These are phyloP conservation scores for Sesia apiformis DNA, from an alignment of 2,888 invertebrate genomes.

Conservation along the genomic window DNA sequence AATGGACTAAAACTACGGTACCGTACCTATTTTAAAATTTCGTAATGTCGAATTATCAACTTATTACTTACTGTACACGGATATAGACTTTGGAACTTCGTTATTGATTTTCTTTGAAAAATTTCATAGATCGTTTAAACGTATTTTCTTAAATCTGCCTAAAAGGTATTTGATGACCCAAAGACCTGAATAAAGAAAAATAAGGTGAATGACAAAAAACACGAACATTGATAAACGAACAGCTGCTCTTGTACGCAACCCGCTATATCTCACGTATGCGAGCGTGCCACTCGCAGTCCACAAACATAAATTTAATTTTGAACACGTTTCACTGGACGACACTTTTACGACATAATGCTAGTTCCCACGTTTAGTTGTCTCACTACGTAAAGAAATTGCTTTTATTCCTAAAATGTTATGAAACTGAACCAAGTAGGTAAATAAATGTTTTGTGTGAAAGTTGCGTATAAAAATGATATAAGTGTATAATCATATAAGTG, in stretches of 20 bases:
- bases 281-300: constrained; percentile 7
- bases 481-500: too few relatives aligned
- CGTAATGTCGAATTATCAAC: too few relatives aligned
- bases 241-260: constrained; percentile 11
- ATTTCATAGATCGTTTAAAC: too few relatives aligned
- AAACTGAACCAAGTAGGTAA: background rate
- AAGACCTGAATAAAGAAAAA: too few relatives aligned
- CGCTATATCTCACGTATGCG: constrained; percentile 13
- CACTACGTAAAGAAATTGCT: background rate
- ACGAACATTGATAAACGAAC: constrained; percentile 10
- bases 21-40: too few relatives aligned
- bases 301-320: constrained; percentile 9
- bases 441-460: background rate
- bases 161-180: too few relatives aligned
- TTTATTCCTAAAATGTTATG: background rate
- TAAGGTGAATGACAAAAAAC: background rate
- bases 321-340: constrained; percentile 6
- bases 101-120: too few relatives aligned
- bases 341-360: constrained; percentile 3
- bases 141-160: too few relatives aligned
- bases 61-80: too few relatives aligned
- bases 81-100: too few relatives aligned
- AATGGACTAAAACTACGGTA: too few relatives aligned
- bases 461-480: background rate
- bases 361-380: constrained; percentile 3